Conservation (phyloP, 2,113 vertebrate genomes). For the Crotalus helleri region DNA sequence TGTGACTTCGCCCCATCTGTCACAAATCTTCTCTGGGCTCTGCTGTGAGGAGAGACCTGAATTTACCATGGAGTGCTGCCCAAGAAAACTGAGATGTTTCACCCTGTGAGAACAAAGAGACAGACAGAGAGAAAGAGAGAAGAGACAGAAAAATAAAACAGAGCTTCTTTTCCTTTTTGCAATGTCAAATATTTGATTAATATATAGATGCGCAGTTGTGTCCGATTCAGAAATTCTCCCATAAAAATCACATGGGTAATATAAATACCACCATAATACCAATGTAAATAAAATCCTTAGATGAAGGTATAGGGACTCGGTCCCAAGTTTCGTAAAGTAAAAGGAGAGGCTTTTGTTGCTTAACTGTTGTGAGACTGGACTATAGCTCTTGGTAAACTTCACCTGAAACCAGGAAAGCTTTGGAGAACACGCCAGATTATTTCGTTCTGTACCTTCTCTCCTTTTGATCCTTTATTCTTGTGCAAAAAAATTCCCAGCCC, state of each 20-base stretch:
- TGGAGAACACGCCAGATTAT: conserved; percentile 24
- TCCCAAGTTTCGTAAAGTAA: conserved; percentile 36
- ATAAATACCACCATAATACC: conserved; percentile 22
- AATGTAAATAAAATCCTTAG: conserved; percentile 45
- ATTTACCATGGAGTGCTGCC: conserved; percentile 77
- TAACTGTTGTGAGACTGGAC: conserved; percentile 29
- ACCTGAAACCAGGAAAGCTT: conserved; percentile 1
- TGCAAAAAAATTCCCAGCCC: not conserved
- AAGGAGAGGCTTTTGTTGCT: conserved; percentile 41
- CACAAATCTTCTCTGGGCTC: conserved; percentile 87
- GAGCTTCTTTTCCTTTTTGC: not conserved
- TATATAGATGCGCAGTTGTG: conserved; percentile 32
- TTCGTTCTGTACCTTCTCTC: conserved; percentile 7
- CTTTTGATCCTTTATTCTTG: not conserved
- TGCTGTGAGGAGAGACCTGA: conserved; percentile 85
- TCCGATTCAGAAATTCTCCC: conserved; percentile 31
- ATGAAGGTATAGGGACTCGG: conserved; percentile 43
- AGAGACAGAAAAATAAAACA: conserved; percentile 40
- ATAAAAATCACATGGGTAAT: not conserved
- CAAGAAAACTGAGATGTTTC: conserved; percentile 83
- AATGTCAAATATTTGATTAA: conserved; percentile 29
- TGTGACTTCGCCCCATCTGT: conserved; percentile 96
- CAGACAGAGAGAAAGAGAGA: conserved; percentile 20
- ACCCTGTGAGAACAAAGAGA: conserved; percentile 71
- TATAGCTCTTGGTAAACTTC: not conserved